Base-by-base conservation (phyloP, 1,140 invertebrate species). In the Teleopsis dalmanni region DNA sequence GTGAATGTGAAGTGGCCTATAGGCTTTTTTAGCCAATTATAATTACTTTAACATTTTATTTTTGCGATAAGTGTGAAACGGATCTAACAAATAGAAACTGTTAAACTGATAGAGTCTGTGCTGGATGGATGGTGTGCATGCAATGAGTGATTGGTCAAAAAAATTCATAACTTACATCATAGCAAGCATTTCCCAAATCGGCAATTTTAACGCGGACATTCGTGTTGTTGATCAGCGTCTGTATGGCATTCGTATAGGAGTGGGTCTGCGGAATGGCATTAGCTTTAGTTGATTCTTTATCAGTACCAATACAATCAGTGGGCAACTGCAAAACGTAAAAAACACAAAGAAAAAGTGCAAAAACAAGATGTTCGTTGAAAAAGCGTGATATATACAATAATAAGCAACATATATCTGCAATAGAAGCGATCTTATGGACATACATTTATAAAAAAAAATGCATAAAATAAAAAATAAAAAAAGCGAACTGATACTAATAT, bases 131-230 rank as follows among this genome's bases (percentile, higher is more conserved):
- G n/a, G n/a, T n/a, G n/a, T n/a, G n/a, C n/a, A n/a, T n/a, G n/a
- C 13, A 23, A 2, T n/a, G n/a, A n/a, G 2, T 25, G 11, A 40
- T 22, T 40, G 11, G 21, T 23, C 18, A 18, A 26, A n/a, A 18
- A 22, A 48, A 36, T 36, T 29, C 8, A 16, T 1, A 54, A 68
- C 67, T 69, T 48, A 71, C 68, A 52, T 71, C 89, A 91, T 95
- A 99, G 73, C 96, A 99, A 26, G 96, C 96, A 78, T 99, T 99
- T 38, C 96, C 96, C 50, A 99, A 75, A 78, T 99, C 95, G 44
- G 95, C 95, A 70, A 99, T 95, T 75, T 95, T 95, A 4, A 95
- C 90, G 61, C 88, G 82, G 42, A 94, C 81, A 31, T 89, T 86
- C 73, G 87, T 91, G 41, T 88, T 80, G 63, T 88, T 86, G 70